Evolutionary conservation across 2,113 vertebrate genomes (phyloP), one percentile per base, ranked within the genome.

Genomic region (Nycticebus coucang): DNA sequence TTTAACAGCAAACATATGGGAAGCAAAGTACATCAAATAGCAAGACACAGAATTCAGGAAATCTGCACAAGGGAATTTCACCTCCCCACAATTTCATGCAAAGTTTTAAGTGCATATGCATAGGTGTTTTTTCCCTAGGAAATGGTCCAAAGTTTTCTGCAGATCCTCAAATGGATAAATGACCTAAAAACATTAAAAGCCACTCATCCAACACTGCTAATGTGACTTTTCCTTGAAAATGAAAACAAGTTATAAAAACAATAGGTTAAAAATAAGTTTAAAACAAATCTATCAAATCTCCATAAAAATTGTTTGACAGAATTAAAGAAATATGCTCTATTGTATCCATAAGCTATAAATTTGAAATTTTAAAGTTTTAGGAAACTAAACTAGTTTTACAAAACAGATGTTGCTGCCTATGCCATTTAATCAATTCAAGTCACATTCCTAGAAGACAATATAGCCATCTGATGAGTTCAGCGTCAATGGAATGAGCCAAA

Each of bases 401-500:
- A 97, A 96, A 92, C 97, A 98, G 97, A 96, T 97, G 95, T 95
- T 95, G 87, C 45, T 87, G 96, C 75, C 91, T 83, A 14, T 60
- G 24, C 77, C 68, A 96, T 94, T 93, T 96, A 93, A 96, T 97
- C 93, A 94, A 97, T 97, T 96, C 97, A 93, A 97, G 93, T 97
- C 7, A 95, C 95, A 95, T 97, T 97, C 97, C 95, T 96, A 91
- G 87, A 96, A 86, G 82, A 95, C 97, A 97, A 96, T 95, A 95
- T 45, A 94, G 97, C 95, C 96, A 97, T 96, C 97, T 98, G 97
- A 98, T 93, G 97, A 91, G 71, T 78, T 97, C 97, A 95, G 60
- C 75, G 0, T 91, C 81, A 96, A 94, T 95, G 81, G 94, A 89
- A 96, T 87, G 50, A 87, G 95, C 64, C 94, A 78, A 93, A 87